Percentiles rank a stretch among this genome's conserved stretches.
These are phyloP conservation scores for Plutella xylostella DNA, from an alignment of 2,888 invertebrate species.

Conservation along the genomic window DNA sequence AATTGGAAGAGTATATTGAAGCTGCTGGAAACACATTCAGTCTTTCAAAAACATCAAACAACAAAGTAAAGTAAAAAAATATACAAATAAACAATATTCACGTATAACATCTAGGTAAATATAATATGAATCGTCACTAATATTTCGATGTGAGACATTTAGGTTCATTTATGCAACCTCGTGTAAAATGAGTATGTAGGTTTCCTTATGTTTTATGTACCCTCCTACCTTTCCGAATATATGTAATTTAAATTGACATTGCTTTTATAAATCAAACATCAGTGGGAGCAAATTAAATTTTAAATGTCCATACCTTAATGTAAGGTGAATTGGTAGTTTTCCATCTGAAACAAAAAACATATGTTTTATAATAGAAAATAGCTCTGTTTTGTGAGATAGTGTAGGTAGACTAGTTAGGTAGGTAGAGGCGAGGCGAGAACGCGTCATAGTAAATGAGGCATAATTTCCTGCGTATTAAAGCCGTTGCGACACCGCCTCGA, in stretches of 20 bases:
- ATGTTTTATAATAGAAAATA: not conserved
- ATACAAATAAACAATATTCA: too few species aligned
- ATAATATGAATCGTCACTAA: not conserved
- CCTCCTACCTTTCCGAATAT: too few species aligned
- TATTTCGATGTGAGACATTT: too few species aligned
- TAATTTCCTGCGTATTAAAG: too few species aligned
- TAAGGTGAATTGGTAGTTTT: conserved; percentile 3
- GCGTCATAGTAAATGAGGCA: too few species aligned
- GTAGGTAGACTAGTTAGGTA: too few species aligned
- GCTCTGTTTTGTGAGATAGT: not conserved
- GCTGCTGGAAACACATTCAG: conserved; percentile 25
- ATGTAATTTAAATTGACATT: not conserved
- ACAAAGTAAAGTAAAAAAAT: not conserved
- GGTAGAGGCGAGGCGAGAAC: too few species aligned
- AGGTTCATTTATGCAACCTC: too few species aligned
- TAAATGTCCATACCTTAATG: conserved; percentile 2
- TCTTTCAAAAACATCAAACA: conserved; percentile 20
- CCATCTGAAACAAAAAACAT: not conserved
- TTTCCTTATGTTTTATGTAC: too few species aligned
- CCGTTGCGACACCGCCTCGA: too few species aligned
- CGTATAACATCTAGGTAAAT: conserved; percentile 8
- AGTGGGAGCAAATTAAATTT: not conserved
- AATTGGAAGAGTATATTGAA: conserved; percentile 17
- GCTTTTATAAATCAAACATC: not conserved
- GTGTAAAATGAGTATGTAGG: too few species aligned